Base-by-base conservation (phyloP, 2,113 vertebrate genomes). In the Osmerus mordax region DNA sequence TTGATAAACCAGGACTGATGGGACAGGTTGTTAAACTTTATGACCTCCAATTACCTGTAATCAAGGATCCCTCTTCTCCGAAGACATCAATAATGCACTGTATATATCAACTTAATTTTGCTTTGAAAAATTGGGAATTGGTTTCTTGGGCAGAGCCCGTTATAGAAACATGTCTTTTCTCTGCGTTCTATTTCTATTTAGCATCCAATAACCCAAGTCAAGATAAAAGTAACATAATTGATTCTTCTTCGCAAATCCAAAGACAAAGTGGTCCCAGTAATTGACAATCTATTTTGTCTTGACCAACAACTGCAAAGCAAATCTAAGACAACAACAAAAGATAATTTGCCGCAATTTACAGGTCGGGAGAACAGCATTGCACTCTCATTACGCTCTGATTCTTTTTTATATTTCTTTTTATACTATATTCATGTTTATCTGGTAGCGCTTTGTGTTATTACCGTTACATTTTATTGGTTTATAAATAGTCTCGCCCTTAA, bases 171-270 rank as follows among this genome's bases (percentile, higher is more conserved):
- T 52, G 62, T 75, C 72, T 68, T 21, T 66, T 71, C 69, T 72
- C 32, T 84, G 71, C 77, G 72, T 85, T 88, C 18, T 89, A 73
- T 86, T 88, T 83, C 83, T 70, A 76, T 86, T 86, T 87, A 9
- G 18, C 70, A 68, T 73, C 63, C 60, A 74, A 81, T 81, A 79
- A 77, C 75, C 71, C 62, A 29, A 76, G 63, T 4, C 67, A 81
- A 79, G 80, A 85, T 79, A 86, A 85, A 83, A 78, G 82, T 72
- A 81, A 74, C 78, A 79, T 85, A 87, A 88, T 87, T 87, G 81
- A 86, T 79, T 86, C 66, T 77, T 72, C 76, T 62, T 67, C 60
- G 81, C 84, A 90, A 88, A 90, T 87, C 87, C 87, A 88, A 85
- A 78, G 69, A 80, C 74, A 90, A 89, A 91, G 80, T 88, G 83